phyloP scores from a whole-genome alignment of 2,888 invertebrate species.

The Athrips mouffetella region DNA sequence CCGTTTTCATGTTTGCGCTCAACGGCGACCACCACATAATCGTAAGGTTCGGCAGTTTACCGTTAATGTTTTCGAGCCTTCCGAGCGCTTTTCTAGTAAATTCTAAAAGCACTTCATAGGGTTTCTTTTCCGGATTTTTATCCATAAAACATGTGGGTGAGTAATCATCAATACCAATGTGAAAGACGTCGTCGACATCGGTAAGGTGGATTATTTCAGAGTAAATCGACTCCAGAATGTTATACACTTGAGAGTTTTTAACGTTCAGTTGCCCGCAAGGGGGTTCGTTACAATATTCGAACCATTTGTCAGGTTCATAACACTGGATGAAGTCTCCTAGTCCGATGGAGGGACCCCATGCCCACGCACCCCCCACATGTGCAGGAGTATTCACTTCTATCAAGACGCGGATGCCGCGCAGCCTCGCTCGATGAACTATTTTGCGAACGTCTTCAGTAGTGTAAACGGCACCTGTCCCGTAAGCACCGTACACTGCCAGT shows the following conservation, averaged over 20 bases:
- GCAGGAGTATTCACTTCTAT: constrained; percentile 93
- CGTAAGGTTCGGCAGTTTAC: constrained; percentile 47
- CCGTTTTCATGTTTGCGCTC: constrained; percentile 42
- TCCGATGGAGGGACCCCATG: constrained; percentile 82
- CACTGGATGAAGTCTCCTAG: constrained; percentile 85
- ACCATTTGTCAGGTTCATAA: constrained; percentile 85
- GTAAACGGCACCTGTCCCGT: constrained; percentile 85
- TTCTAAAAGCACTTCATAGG: constrained; percentile 84
- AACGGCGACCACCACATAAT: constrained; percentile 51
- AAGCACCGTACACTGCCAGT: constrained; percentile 87
- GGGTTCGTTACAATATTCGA: constrained; percentile 84
- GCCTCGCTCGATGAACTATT: constrained; percentile 85
- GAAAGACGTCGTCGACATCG: constrained; percentile 86
- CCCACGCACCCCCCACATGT: constrained; percentile 89
- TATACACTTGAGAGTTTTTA: constrained; percentile 83
- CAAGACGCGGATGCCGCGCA: constrained; percentile 90
- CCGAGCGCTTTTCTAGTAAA: constrained; percentile 81
- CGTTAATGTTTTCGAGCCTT: constrained; percentile 75
- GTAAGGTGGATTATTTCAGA: constrained; percentile 85
- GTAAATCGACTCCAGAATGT: constrained; percentile 84
- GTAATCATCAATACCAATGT: constrained; percentile 87
- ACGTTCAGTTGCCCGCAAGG: constrained; percentile 91
- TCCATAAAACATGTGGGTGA: constrained; percentile 85
- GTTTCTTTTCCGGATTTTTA: constrained; percentile 80
- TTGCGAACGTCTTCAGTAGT: constrained; percentile 82